These are phyloP conservation scores for Phrixothrix hirtus DNA, from an alignment of 2,888 invertebrate genomes.

Conservation along the genomic window DNA sequence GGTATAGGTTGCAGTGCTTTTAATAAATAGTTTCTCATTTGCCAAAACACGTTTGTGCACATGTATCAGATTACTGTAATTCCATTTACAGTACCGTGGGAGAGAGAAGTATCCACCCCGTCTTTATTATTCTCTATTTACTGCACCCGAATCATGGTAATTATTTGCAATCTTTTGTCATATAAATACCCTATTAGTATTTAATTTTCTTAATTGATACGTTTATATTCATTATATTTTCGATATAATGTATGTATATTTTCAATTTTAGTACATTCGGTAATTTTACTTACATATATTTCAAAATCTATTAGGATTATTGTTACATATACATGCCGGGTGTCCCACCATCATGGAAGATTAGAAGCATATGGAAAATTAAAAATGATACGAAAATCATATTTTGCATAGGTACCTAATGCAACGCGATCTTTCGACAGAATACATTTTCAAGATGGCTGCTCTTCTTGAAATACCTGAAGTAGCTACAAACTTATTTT, in stretches of 20 bases:
- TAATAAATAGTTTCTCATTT: slow-evolving; percentile 56
- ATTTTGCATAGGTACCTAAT: no score
- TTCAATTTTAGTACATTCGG: no score
- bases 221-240: slow-evolving; percentile 23
- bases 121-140: slow-evolving; percentile 44
- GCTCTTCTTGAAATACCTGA: no score
- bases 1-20: no score
- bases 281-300: background rate
- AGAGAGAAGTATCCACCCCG: slow-evolving; percentile 39
- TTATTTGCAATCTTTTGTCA: slow-evolving; percentile 42
- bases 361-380: no score
- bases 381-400: no score
- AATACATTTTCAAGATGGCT: no score
- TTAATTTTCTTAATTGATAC: slow-evolving; percentile 22
- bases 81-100: slow-evolving; percentile 48
- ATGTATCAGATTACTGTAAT: slow-evolving; percentile 54
- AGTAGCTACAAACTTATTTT: no score
- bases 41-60: slow-evolving; percentile 53
- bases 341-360: no score
- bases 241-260: background rate
- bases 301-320: no score
- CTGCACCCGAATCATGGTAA: slow-evolving; percentile 46
- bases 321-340: no score
- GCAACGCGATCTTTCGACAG: no score
- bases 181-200: slow-evolving; percentile 21